Conservation (phyloP, 2,113 vertebrate genomes). For the Ceyx melanurus region DNA sequence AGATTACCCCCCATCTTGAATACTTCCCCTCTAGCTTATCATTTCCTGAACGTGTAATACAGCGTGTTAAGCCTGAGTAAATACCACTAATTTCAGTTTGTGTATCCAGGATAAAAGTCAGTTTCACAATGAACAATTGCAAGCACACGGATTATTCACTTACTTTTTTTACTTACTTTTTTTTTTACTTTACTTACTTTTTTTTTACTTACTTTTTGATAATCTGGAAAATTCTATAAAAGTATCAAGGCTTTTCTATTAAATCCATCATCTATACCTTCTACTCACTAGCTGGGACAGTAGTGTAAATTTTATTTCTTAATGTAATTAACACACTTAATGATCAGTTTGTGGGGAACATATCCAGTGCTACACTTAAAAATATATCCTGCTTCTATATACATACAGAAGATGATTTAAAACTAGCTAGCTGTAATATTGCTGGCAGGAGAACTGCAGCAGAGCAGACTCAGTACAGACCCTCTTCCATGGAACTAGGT, state of each 20-base stretch:
- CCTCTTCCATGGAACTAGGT: not conserved
- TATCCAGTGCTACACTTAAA: not conserved
- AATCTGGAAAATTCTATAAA: not conserved
- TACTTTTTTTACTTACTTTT: not conserved
- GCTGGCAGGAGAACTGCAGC: not conserved
- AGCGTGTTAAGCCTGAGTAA: slow-evolving; percentile 36
- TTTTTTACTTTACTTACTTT: too few species aligned
- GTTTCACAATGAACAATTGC: slow-evolving; percentile 26
- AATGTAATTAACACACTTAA: not conserved
- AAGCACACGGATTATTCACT: not conserved
- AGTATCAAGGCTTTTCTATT: not conserved
- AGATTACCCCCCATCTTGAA: slow-evolving; percentile 46
- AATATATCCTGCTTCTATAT: not conserved
- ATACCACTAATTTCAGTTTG: slow-evolving; percentile 59
- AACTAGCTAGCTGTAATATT: not conserved
- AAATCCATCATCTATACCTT: not conserved
- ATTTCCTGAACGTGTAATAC: slow-evolving; percentile 51
- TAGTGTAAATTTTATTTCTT: not conserved
- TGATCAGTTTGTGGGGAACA: not conserved
- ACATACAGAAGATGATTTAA: not conserved
- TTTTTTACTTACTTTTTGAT: not conserved
- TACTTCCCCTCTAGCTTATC: slow-evolving; percentile 43
- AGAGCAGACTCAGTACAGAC: not conserved
- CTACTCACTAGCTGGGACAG: not conserved
- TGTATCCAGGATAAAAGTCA: slow-evolving; percentile 30